Percentiles rank a stretch among this genome's conserved stretches.
phyloP scores from a whole-genome alignment of 37 sponge, comb jelly and placozoan species.

The Oscarella lobularis region DNA sequence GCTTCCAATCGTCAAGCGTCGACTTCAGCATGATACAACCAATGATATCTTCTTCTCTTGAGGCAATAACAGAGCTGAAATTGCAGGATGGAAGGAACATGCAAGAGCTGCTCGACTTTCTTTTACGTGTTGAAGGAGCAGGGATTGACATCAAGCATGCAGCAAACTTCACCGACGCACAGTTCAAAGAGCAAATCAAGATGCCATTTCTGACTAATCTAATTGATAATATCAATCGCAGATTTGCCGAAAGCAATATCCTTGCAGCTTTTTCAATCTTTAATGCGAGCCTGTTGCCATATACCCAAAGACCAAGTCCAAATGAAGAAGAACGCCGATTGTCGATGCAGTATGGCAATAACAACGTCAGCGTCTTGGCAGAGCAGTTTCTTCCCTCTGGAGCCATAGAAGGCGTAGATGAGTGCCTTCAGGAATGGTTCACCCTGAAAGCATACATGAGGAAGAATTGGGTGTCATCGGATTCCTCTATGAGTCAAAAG shows the following conservation, averaged over 20 bases:
- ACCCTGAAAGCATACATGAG: conserved; percentile 3
- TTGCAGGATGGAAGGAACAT: background rate
- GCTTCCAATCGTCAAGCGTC: background rate
- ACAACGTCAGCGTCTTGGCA: background rate
- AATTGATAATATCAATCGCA: background rate
- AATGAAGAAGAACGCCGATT: background rate
- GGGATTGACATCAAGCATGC: background rate
- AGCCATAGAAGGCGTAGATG: conserved; percentile 4
- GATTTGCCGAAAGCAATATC: background rate
- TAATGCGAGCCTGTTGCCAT: background rate
- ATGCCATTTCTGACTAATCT: background rate
- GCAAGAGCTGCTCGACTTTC: conserved; percentile 1
- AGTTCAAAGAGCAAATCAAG: background rate
- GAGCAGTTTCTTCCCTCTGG: conserved; percentile 4
- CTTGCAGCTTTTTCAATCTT: conserved; percentile 4
- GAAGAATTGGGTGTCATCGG: background rate
- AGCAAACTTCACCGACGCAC: background rate
- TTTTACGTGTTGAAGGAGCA: background rate
- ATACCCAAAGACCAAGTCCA: background rate
- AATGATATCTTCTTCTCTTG: conserved; percentile 1
- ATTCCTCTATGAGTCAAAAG: background rate
- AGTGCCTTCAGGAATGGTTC: conserved; percentile 4
- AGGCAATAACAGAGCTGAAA: conserved; percentile 2
- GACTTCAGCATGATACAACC: conserved; percentile 2
- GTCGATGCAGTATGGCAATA: background rate